Evolutionary conservation across 2,113 vertebrate species (phyloP).

Genomic region (Plecotus auritus): DNA sequence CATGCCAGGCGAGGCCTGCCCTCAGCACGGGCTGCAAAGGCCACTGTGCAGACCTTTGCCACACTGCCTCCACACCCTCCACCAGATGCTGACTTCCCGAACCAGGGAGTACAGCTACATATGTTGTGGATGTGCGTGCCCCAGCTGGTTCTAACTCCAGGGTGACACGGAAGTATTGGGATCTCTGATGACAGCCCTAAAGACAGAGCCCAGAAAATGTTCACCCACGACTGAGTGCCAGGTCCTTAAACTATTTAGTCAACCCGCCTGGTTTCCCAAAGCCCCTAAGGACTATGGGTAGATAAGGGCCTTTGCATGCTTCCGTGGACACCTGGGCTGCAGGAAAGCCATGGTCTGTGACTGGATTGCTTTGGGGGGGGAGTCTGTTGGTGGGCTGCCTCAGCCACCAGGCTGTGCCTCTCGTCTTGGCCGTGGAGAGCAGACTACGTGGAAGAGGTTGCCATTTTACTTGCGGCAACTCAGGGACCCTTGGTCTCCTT

Average conservation of each 20-base stretch:
- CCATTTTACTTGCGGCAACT: neutral
- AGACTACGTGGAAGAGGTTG: neutral
- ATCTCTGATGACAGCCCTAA: neutral
- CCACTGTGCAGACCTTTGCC: neutral
- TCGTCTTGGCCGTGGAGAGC: neutral
- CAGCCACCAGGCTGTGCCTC: neutral
- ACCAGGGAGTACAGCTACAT: neutral
- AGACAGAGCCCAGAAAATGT: neutral
- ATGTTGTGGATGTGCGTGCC: neutral
- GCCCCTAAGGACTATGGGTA: neutral
- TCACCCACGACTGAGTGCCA: neutral
- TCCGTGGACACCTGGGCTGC: accelerated
- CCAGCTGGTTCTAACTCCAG: neutral
- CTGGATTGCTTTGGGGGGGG: neutral
- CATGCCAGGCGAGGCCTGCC: accelerated
- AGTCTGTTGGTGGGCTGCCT: neutral
- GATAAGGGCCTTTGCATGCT: neutral
- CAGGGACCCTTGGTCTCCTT: neutral
- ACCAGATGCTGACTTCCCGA: neutral
- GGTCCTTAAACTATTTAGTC: neutral
- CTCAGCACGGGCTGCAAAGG: neutral
- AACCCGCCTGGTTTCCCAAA: neutral
- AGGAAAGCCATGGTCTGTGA: neutral
- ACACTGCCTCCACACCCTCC: neutral
- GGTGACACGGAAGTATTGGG: neutral